Percentiles rank a stretch among this genome's conserved stretches.
Evolutionary conservation across 2,888 invertebrate genomes (phyloP).

Genomic region (Ormyrus pomaceus): DNA sequence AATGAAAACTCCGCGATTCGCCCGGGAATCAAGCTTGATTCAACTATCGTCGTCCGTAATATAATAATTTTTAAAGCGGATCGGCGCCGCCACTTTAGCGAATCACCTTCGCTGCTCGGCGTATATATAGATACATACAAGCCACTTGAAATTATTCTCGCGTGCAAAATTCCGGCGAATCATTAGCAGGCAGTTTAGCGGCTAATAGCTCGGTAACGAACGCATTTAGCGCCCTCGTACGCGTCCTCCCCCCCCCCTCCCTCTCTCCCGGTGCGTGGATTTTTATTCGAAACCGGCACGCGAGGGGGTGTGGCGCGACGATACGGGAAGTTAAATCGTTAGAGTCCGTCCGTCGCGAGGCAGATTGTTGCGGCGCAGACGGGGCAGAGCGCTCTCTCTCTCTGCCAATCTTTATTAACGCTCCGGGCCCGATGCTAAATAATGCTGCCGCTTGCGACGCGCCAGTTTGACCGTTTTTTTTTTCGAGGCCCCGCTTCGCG

Average conservation of each 20-base stretch:
- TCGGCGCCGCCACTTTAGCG: no score
- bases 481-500: constrained; percentile 16
- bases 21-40: no score
- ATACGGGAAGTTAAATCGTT: constrained; percentile 63
- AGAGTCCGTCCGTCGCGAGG: constrained; percentile 53
- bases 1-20: no score
- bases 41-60: no score
- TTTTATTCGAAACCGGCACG: constrained; percentile 57
- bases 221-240: constrained; percentile 9
- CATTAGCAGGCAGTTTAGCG: background rate
- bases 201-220: constrained; percentile 17
- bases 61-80: no score
- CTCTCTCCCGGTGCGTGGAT: constrained; percentile 15
- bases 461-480: background rate
- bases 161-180: background rate
- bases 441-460: background rate
- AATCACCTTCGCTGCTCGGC: no score
- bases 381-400: background rate
- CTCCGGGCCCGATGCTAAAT: background rate
- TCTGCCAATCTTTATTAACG: constrained; percentile 37
- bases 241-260: background rate
- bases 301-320: constrained; percentile 61
- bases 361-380: background rate
- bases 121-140: no score
- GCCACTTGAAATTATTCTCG: no score